phyloP scores from a whole-genome alignment of 2,113 vertebrate species.

The Seriola dumerili region DNA sequence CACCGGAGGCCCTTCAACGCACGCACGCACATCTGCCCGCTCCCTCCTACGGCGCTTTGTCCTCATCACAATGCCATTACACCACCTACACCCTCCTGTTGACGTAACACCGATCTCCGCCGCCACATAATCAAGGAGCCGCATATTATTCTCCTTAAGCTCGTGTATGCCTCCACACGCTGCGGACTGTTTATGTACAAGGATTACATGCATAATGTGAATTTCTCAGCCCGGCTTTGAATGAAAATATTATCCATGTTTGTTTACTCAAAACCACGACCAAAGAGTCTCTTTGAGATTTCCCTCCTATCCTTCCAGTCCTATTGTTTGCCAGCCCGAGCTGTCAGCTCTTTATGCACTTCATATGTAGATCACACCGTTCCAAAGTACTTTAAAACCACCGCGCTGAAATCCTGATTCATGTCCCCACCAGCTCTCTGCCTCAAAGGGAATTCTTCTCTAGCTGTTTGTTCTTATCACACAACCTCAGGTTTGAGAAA shows the following conservation, averaged over 20 bases:
- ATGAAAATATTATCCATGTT: constrained; percentile 60
- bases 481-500: constrained; percentile 1
- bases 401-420: constrained; percentile 36
- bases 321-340: constrained; percentile 60
- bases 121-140: constrained; percentile 36
- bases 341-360: constrained; percentile 49
- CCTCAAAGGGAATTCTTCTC: constrained; percentile 33
- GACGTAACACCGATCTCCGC: constrained; percentile 22
- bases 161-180: constrained; percentile 9
- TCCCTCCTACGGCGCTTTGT: constrained; percentile 26
- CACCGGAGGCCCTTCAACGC: constrained; percentile 36
- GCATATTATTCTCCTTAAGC: constrained; percentile 48
- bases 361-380: constrained; percentile 64
- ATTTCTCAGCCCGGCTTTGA: constrained; percentile 27
- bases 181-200: constrained; percentile 25
- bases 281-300: constrained; percentile 57
- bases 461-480: constrained; percentile 7
- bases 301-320: constrained; percentile 29
- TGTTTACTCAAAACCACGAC: constrained; percentile 55
- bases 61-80: constrained; percentile 24
- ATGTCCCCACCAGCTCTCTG: constrained; percentile 25
- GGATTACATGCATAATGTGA: constrained; percentile 62
- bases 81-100: constrained; percentile 24
- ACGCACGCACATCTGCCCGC: constrained; percentile 33
- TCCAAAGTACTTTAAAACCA: constrained; percentile 47